Percentiles rank a stretch among this genome's conserved stretches.
Evolutionary conservation across 2,113 vertebrate genomes (phyloP).

Genomic region (Dolichallabes microphthalmus): DNA sequence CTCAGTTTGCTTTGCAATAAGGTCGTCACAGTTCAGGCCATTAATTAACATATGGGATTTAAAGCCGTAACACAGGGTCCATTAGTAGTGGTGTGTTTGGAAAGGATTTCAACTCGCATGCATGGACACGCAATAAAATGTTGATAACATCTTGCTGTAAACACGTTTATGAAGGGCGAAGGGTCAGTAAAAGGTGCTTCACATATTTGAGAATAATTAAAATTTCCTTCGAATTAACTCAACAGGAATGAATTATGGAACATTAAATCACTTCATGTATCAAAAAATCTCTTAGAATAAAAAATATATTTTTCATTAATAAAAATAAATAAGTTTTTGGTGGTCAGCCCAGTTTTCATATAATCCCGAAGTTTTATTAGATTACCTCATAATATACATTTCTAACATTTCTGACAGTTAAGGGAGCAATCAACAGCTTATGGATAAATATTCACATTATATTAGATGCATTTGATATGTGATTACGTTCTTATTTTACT

Average conservation of each 20-base stretch:
- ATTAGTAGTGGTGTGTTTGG: neutral
- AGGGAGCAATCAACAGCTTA: neutral
- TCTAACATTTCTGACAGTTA: neutral
- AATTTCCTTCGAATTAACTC: neutral
- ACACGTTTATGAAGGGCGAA: neutral
- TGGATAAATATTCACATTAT: neutral
- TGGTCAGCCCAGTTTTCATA: neutral
- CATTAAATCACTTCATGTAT: neutral
- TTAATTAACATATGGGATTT: neutral
- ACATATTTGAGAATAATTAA: neutral
- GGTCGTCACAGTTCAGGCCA: neutral
- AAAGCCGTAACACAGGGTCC: neutral
- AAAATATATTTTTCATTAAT: too few species aligned
- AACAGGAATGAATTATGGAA: neutral
- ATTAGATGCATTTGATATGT: neutral
- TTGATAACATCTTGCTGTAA: neutral
- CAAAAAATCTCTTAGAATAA: neutral
- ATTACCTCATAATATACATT: neutral
- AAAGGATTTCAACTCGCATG: neutral
- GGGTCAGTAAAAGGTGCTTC: neutral
- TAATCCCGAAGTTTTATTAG: neutral
- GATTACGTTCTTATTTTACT: neutral
- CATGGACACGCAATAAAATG: neutral
- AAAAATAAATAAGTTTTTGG: too few species aligned
- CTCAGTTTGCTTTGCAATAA: neutral